Conservation (phyloP, 2,113 vertebrate genomes). For the Tylochromis polylepis region DNA sequence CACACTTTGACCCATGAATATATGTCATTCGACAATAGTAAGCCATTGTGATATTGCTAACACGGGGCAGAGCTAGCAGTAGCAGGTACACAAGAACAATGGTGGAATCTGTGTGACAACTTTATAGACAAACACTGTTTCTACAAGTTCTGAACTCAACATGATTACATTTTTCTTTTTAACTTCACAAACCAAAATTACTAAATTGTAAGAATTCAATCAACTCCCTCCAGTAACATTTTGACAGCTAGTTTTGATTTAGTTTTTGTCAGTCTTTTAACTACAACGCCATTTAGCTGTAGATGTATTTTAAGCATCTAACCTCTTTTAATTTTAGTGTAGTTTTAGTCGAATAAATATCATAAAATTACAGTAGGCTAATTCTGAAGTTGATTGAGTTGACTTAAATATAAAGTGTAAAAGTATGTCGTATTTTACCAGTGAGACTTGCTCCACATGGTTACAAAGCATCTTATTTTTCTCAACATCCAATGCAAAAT, state of each 20-base stretch:
- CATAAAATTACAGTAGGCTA: not conserved
- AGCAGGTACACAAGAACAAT: not conserved
- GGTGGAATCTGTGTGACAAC: no score
- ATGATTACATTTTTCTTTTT: not conserved
- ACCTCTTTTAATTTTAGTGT: not conserved
- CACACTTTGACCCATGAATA: not conserved
- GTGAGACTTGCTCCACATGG: not conserved
- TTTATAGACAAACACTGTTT: no score
- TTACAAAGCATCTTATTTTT: not conserved
- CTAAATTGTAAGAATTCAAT: not conserved
- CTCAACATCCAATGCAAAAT: not conserved
- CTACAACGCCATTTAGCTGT: not conserved
- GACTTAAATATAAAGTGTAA: not conserved
- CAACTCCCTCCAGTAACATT: not conserved
- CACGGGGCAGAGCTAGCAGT: not conserved
- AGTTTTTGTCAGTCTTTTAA: not conserved
- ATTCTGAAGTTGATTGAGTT: not conserved
- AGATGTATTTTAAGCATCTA: not conserved
- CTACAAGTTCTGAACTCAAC: no score
- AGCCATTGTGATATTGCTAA: not conserved
- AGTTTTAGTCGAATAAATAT: not conserved
- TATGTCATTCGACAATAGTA: not conserved
- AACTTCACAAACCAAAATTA: not conserved
- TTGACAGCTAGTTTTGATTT: not conserved
- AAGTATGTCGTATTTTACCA: not conserved